These are phyloP conservation scores for Ophthalmolycus amberensis DNA, from an alignment of 2,113 vertebrate species.

Conservation along the genomic window DNA sequence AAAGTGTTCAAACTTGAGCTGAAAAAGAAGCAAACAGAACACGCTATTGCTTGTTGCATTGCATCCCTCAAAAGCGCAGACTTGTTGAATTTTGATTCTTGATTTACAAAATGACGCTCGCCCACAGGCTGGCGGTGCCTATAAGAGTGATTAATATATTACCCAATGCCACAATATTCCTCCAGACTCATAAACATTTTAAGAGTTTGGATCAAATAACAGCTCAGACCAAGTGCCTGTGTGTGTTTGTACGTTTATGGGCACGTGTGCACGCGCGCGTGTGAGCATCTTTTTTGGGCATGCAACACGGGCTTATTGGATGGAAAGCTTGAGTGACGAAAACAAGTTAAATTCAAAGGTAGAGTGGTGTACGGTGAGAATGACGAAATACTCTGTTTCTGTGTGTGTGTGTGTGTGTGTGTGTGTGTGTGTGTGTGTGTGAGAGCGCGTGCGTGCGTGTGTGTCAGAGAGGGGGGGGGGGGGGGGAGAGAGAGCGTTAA, in stretches of 20 bases:
- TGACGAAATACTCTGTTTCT: constrained; percentile 4
- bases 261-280: neutral
- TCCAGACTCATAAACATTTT: constrained; percentile 40
- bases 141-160: neutral
- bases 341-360: constrained; percentile 60
- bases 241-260: constrained; percentile 14
- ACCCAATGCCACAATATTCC: constrained; percentile 14
- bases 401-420: constrained; percentile 8
- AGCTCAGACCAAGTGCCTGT: constrained; percentile 8
- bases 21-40: constrained; percentile 32
- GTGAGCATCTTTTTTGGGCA: constrained; percentile 23
- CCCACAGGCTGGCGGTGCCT: neutral
- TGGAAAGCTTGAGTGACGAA: constrained; percentile 32
- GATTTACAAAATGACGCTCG: constrained; percentile 19
- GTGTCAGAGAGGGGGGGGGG: constrained; percentile 3
- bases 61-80: constrained; percentile 14
- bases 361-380: constrained; percentile 5
- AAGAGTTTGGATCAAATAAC: constrained; percentile 22
- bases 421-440: constrained; percentile 5
- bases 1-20: constrained; percentile 89
- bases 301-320: constrained; percentile 22
- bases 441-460: constrained; percentile 2
- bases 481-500: constrained; percentile 13
- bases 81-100: constrained; percentile 57
- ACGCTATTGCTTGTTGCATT: neutral